phyloP scores from a whole-genome alignment of 2,797 vertebrate genomes.

The Mormyrus proboscirostris region DNA sequence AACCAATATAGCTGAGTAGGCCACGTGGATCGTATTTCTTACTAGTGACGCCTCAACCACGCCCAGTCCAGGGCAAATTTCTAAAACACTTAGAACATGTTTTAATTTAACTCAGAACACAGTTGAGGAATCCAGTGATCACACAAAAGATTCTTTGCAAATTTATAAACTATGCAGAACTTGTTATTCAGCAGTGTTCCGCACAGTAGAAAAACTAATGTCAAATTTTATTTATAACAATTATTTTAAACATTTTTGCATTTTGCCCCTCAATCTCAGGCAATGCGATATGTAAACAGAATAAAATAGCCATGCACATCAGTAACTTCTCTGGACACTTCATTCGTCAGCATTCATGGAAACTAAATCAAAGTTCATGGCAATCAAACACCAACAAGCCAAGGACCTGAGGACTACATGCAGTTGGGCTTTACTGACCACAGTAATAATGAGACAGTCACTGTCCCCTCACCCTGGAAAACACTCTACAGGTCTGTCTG shows the following conservation, averaged over 20 bases:
- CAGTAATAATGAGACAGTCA: background rate
- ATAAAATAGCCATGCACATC: background rate
- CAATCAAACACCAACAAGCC: background rate
- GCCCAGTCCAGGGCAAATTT: constrained; percentile 2
- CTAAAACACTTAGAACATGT: background rate
- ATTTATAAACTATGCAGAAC: background rate
- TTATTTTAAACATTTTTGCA: background rate
- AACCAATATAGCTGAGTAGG: background rate
- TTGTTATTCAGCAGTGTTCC: no score
- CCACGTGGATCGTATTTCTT: constrained; percentile 24
- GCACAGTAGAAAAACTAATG: background rate
- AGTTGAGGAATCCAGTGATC: background rate
- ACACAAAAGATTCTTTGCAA: background rate
- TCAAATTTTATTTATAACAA: background rate
- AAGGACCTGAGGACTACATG: background rate
- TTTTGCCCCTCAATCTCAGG: background rate
- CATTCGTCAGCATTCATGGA: background rate
- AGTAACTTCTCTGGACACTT: background rate
- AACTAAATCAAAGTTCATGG: background rate
- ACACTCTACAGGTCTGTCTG: background rate
- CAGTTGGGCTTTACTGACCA: background rate
- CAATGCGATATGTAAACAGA: background rate
- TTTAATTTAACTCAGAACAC: background rate
- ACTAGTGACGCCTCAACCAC: constrained; percentile 18
- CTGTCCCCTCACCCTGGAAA: background rate